phyloP scores from a whole-genome alignment of 1,140 invertebrate genomes.

The Palaemon carinicauda region DNA sequence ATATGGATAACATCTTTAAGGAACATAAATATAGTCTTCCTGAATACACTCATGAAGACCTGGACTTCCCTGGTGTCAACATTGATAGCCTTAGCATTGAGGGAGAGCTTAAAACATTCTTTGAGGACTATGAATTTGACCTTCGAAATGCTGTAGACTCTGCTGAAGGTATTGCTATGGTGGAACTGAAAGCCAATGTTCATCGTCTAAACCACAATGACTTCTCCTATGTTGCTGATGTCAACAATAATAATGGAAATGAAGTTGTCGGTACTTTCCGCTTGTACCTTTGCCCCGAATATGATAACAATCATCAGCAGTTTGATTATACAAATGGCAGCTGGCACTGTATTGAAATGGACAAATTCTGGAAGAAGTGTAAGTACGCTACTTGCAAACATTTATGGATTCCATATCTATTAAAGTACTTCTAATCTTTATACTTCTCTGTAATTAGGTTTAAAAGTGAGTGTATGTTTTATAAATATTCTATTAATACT shows the following conservation, averaged over 20 bases:
- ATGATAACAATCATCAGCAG: conserved; percentile 70
- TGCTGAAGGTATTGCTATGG: conserved; percentile 42
- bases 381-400: neutral
- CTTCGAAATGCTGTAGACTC: conserved; percentile 72
- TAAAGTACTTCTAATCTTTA: too few relatives aligned
- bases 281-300: conserved; percentile 77
- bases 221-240: conserved; percentile 72
- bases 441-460: too few relatives aligned
- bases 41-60: conserved; percentile 62
- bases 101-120: conserved; percentile 75
- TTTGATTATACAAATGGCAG: conserved; percentile 71
- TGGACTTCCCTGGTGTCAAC: conserved; percentile 71
- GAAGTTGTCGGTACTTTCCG: conserved; percentile 65
- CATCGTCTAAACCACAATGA: conserved; percentile 71
- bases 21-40: conserved; percentile 64
- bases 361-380: conserved; percentile 69
- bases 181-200: conserved; percentile 67
- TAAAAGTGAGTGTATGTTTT: too few relatives aligned
- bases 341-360: conserved; percentile 73
- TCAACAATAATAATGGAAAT: conserved; percentile 70
- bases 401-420: too few relatives aligned
- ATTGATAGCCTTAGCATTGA: conserved; percentile 73
- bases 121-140: conserved; percentile 75
- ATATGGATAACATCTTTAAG: conserved; percentile 69
- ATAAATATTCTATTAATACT: too few relatives aligned